Evolutionary conservation across 2,113 vertebrate genomes (phyloP), one percentile per base, ranked within the genome.

Genomic region (Spea multiplicata): DNA sequence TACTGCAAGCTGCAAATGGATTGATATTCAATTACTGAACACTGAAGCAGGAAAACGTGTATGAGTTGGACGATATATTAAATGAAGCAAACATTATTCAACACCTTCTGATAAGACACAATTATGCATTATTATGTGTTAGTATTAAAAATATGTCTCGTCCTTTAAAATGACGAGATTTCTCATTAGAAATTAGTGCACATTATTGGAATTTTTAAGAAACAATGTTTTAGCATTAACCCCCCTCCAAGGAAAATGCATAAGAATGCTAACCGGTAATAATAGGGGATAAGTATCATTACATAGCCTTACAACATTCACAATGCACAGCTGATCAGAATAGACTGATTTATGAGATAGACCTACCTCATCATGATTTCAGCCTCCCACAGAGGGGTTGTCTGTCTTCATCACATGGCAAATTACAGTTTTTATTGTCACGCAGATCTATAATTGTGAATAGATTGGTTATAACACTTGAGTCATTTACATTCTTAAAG

Each of bases 371-470:
- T 84, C 81, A 55, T 71, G 83, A 83, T 75, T 81, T 81, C 69
- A 59, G 76, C 85, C 83, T 86, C 83, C 81, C 76, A 81, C 83
- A 82, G 72, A 73, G 83, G 79, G 73, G 80, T 81, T 83, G 77
- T 83, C 83, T 84, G 46, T 78, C 67, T 82, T 78, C 82, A 80
- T 83, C 75, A 74, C 66, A 70, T 68, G 74, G 66, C 52, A 84
- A 87, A 85, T 85, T 82, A 74, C 67, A 83, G 72, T 65, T 71
- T 82, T 87, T 84, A 83, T 81, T 84, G 81, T 55, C 67, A 73
- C 57, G 49, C 64, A 73, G 71, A 73, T 80, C 82, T 82, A 81
- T 82, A 83, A 86, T 14, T 85, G 72, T 81, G 78, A 85, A 84
- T 82, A 67, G 67, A 78, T 84, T 64, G 85, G 73, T 67, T 86